Evolutionary conservation across 2,797 vertebrate species (phyloP), one percentile per base, ranked within the genome.

Genomic region (Fundulus diaphanus): DNA sequence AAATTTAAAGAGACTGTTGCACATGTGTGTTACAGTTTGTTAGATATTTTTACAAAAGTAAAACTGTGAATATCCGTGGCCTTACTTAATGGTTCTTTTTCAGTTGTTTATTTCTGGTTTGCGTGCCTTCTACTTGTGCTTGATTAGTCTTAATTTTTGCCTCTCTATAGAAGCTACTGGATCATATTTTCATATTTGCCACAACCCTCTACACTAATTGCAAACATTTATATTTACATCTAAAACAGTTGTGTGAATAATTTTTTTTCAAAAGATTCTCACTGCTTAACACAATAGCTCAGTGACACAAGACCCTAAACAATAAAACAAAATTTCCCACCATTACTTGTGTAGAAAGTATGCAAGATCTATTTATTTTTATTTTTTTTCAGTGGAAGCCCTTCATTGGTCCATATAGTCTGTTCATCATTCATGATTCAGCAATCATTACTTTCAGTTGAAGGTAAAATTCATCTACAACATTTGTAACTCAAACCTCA

Each of bases 131-230:
- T 24, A 31, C 8, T 18, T n/a, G 31, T 29, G 33, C 46, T 68
- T 56, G 67, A 24, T 46, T 65, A 52, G 33, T 16, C 15, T 79
- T 69, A 11, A 13, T 54, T 12, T 35, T 22, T 42, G 48, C 42
- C 42, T 24, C 63, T 12, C 57, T 15, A 16, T 48, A 52, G 37
- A 70, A 66, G 18, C 0, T n/a, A 13, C n/a, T 44, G 20, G 40
- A 63, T 76, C 27, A 22, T 63, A 72, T 70, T 66, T 61, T 76
- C 27, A 22, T 63, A 72, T 70, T 66, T 61, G 52, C 29, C 24
- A 59, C 63, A 42, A 29, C 22, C 33, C 42, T 6, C 68, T 31
- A 51, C 20, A 33, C 37, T 27, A 54, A n/a, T 65, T 15, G 22
- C 16, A 66, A 35, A 33, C 13, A 18, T 22, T 46, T 35, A 18